These are phyloP conservation scores for Cosmia pyralina DNA, from an alignment of 2,888 invertebrate species.

Conservation along the genomic window DNA sequence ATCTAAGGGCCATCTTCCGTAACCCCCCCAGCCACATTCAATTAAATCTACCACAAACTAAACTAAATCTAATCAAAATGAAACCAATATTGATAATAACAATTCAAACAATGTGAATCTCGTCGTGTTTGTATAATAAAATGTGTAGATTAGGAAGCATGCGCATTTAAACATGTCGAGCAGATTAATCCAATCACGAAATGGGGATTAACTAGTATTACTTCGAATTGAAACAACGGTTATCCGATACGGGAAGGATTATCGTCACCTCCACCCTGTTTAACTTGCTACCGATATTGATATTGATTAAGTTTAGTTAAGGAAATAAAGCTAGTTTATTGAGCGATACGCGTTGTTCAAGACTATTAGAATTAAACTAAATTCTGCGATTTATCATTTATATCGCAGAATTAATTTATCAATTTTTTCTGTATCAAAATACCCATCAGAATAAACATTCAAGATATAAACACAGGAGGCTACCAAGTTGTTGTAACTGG, in stretches of 20 bases:
- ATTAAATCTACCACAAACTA: constrained; percentile 5
- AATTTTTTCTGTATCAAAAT: not conserved
- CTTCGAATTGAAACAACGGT: constrained; percentile 74
- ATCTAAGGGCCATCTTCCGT: no score
- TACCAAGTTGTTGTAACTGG: not conserved
- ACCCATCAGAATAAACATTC: not conserved
- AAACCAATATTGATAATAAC: constrained; percentile 36
- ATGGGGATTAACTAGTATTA: constrained; percentile 71
- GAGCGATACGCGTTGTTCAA: not conserved
- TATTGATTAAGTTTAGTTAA: constrained; percentile 32
- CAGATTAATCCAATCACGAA: constrained; percentile 71
- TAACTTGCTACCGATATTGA: constrained; percentile 45
- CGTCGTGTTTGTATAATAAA: constrained; percentile 42
- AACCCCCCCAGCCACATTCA: not conserved
- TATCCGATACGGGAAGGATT: constrained; percentile 74
- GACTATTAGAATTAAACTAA: not conserved
- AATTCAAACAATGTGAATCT: constrained; percentile 27
- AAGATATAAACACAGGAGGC: constrained; percentile 2
- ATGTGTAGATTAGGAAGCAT: constrained; percentile 47
- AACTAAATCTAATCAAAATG: constrained; percentile 16
- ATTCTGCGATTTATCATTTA: not conserved
- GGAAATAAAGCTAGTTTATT: constrained; percentile 12
- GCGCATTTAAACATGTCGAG: constrained; percentile 55
- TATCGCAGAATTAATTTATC: not conserved
- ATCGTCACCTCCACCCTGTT: constrained; percentile 63